phyloP scores from a whole-genome alignment of 2,888 invertebrate species.

The Coenonympha glycerion region DNA sequence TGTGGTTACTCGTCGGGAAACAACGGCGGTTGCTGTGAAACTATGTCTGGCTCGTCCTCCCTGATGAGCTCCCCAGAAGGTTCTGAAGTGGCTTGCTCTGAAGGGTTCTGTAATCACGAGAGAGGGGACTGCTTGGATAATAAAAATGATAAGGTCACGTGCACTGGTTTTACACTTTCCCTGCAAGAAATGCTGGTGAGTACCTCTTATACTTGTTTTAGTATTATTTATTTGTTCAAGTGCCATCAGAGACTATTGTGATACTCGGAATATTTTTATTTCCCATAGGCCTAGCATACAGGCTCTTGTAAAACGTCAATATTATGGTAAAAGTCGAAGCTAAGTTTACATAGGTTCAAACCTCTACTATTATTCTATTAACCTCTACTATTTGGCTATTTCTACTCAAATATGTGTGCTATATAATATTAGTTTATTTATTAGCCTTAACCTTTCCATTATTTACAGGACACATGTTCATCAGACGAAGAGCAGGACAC shows the following conservation, averaged over 20 bases:
- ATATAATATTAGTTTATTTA: no score
- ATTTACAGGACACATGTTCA: constrained; percentile 83
- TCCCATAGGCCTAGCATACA: no score
- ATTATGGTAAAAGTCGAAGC: no score
- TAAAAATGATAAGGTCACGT: constrained; percentile 58
- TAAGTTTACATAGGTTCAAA: no score
- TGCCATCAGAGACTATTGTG: no score
- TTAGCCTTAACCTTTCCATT: no score
- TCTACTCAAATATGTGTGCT: no score
- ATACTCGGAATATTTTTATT: no score
- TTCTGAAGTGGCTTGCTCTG: constrained; percentile 92
- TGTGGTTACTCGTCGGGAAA: constrained; percentile 93
- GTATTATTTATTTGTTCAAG: background rate
- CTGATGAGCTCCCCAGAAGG: constrained; percentile 91
- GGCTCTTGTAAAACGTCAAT: no score
- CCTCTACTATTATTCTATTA: no score
- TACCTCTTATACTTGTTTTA: no score
- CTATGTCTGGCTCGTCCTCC: constrained; percentile 83
- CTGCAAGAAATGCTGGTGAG: constrained; percentile 87
- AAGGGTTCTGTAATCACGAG: constrained; percentile 89
- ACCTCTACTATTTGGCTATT: no score
- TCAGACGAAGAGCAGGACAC: constrained; percentile 85
- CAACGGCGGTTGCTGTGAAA: constrained; percentile 82
- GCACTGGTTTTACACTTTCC: constrained; percentile 77
- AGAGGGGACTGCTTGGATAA: constrained; percentile 66